Percentiles rank a stretch among this genome's conserved stretches.
Evolutionary conservation across 2,113 vertebrate species (phyloP).

Genomic region (Malurus cyaneus): DNA sequence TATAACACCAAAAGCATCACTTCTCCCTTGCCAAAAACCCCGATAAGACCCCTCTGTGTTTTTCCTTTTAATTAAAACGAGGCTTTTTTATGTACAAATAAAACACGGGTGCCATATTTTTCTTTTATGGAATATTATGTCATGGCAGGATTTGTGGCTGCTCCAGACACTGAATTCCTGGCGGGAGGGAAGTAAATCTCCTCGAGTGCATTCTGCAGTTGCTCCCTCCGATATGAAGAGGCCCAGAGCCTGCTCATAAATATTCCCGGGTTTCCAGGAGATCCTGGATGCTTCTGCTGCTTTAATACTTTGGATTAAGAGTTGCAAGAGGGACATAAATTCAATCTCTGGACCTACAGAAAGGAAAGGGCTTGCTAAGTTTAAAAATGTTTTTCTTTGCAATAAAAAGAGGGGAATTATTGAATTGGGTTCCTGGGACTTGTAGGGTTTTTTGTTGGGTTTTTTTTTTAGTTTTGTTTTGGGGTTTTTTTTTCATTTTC

Average conservation of each 20-base stretch:
- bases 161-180: conserved; percentile 26
- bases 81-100: conserved; percentile 22
- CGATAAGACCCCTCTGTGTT: conserved; percentile 41
- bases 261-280: not conserved
- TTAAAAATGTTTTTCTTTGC: not conserved
- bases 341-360: not conserved
- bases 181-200: conserved; percentile 25
- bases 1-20: not conserved
- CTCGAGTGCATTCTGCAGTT: not conserved
- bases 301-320: not conserved
- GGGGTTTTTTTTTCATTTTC: not conserved
- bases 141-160: not conserved
- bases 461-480: not conserved
- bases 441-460: not conserved
- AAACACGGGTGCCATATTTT: not conserved
- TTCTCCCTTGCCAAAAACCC: conserved; percentile 13
- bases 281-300: not conserved
- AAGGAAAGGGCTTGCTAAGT: not conserved
- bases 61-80: conserved; percentile 53
- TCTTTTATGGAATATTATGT: conserved; percentile 51
- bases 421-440: not conserved
- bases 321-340: conserved; percentile 6
- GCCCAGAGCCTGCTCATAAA: not conserved
- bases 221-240: not conserved
- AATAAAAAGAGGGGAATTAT: not conserved